Percentiles rank a stretch among this genome's conserved stretches.
Conservation (phyloP, 2,797 vertebrate genomes). For the Micromesistius poutassou region DNA sequence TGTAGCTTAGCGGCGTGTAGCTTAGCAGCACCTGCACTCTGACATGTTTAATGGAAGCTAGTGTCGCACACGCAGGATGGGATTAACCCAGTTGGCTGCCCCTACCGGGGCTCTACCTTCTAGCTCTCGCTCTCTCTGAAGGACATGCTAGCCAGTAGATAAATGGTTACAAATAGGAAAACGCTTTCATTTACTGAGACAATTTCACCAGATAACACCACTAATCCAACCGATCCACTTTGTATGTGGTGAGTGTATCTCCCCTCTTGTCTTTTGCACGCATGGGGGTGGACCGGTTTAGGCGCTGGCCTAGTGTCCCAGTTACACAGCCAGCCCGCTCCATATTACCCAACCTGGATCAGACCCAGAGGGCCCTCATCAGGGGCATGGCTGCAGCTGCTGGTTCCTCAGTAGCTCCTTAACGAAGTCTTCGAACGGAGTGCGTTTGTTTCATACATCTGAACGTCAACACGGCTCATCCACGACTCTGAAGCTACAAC, state of each 20-base stretch:
- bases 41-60: constrained; percentile 62
- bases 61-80: constrained; percentile 50
- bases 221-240: background rate
- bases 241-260: background rate
- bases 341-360: constrained; percentile 56
- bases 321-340: constrained; percentile 46
- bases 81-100: constrained; percentile 68
- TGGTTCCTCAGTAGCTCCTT: too few relatives aligned
- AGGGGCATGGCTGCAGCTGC: constrained; percentile 6
- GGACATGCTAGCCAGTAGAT: background rate
- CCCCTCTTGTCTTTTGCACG: constrained; percentile 19
- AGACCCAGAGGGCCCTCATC: constrained; percentile 9
- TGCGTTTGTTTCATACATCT: background rate
- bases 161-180: background rate
- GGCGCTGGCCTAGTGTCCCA: constrained; percentile 59
- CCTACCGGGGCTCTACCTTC: constrained; percentile 23
- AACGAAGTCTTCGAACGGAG: background rate
- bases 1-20: constrained; percentile 33
- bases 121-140: background rate
- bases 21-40: constrained; percentile 41
- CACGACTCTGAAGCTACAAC: background rate
- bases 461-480: background rate
- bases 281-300: constrained; percentile 31
- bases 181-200: background rate
- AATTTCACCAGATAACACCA: background rate